phyloP scores from a whole-genome alignment of 2,888 invertebrate genomes.

The Parelbella ahira region DNA sequence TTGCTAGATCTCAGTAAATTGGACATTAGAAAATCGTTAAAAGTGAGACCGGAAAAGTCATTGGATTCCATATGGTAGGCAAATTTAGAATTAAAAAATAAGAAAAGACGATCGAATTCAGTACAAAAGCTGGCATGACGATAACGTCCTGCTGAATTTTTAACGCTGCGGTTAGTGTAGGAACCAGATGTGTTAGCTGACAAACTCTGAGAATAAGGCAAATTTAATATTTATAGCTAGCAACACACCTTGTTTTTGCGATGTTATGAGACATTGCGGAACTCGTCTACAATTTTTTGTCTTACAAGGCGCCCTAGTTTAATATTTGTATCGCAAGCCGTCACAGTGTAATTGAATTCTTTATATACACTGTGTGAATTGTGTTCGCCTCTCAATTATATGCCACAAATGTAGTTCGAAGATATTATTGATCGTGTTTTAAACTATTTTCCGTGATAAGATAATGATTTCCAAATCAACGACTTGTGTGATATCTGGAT shows the following conservation, averaged over 20 bases:
- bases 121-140: constrained; percentile 51
- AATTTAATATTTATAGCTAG: constrained; percentile 74
- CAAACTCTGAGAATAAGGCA: constrained; percentile 61
- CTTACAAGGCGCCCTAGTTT: constrained; percentile 11
- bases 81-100: constrained; percentile 29
- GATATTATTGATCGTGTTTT: too few relatives aligned
- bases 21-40: too few relatives aligned
- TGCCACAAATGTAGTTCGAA: too few relatives aligned
- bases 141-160: constrained; percentile 68
- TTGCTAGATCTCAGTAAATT: too few relatives aligned
- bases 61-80: too few relatives aligned
- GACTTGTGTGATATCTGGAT: too few relatives aligned
- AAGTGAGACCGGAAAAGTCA: too few relatives aligned
- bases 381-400: too few relatives aligned
- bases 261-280: constrained; percentile 49
- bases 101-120: constrained; percentile 32
- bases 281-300: constrained; percentile 39
- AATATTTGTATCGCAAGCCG: constrained; percentile 1
- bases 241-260: constrained; percentile 61
- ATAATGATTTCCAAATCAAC: too few relatives aligned
- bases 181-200: constrained; percentile 62
- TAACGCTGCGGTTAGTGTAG: constrained; percentile 63
- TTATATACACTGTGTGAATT: neutral
- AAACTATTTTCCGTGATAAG: too few relatives aligned
- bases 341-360: constrained; percentile 3